phyloP scores from a whole-genome alignment of 2,797 vertebrate species.

The Urosaurus nigricauda region DNA sequence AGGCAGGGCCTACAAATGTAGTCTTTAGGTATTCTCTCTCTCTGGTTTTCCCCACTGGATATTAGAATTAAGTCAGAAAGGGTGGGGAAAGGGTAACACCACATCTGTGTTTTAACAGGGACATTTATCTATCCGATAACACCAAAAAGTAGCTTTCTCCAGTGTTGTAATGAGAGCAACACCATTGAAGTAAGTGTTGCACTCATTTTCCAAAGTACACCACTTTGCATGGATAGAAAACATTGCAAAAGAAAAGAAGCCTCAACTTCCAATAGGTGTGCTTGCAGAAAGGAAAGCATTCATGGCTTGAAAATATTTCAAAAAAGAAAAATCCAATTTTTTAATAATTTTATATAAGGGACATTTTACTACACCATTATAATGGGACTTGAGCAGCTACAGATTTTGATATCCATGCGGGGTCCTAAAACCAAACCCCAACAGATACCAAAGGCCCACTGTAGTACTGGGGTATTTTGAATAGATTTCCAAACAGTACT shows the following conservation, averaged over 20 bases:
- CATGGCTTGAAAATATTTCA: too few species aligned
- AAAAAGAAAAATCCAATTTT: too few species aligned
- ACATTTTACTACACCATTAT: too few species aligned
- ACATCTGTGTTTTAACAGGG: not conserved
- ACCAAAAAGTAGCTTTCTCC: not conserved
- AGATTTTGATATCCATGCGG: too few species aligned
- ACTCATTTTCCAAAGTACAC: not conserved
- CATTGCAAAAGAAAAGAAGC: not conserved
- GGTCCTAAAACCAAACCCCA: too few species aligned
- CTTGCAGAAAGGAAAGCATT: not conserved
- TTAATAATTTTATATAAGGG: too few species aligned
- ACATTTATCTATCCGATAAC: not conserved
- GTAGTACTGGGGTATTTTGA: too few species aligned
- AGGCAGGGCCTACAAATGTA: not conserved
- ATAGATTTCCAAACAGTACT: not conserved
- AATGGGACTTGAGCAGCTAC: too few species aligned
- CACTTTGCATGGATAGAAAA: not conserved
- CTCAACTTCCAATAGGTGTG: not conserved
- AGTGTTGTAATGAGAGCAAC: not conserved
- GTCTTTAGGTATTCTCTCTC: not conserved
- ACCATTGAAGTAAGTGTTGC: not conserved
- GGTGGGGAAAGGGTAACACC: not conserved
- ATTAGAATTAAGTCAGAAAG: not conserved
- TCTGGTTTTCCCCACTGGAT: not conserved
- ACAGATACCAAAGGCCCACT: too few species aligned